These are phyloP conservation scores for Myanophis thanlyinensis DNA, from an alignment of 2,113 vertebrate genomes.

Conservation along the genomic window DNA sequence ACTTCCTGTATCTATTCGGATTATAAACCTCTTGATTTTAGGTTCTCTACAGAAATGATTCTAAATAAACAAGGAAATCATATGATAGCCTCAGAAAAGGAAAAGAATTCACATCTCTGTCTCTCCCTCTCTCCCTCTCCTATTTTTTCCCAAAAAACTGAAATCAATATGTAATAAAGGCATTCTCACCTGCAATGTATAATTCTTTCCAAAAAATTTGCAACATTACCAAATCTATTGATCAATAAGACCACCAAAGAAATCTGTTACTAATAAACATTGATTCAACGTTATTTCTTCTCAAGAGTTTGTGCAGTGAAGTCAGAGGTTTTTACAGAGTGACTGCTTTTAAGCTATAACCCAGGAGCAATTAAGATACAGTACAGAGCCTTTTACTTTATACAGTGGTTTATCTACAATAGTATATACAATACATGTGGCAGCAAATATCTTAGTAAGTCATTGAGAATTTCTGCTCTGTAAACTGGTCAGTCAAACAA, in stretches of 20 bases:
- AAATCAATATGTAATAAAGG: not conserved
- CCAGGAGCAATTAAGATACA: too few relatives aligned
- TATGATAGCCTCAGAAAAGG: not conserved
- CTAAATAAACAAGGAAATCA: not conserved
- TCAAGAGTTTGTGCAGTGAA: too few relatives aligned
- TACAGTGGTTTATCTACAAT: too few relatives aligned
- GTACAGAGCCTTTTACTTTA: too few relatives aligned
- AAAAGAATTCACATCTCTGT: not conserved
- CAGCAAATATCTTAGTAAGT: too few relatives aligned
- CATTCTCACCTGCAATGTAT: not conserved
- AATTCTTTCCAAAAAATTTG: not conserved
- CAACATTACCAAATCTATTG: not conserved
- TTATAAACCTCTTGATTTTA: not conserved
- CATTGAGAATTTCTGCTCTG: too few relatives aligned
- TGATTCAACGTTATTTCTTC: not conserved
- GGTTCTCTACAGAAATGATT: not conserved
- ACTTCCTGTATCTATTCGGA: not conserved
- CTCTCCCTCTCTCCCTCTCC: not conserved
- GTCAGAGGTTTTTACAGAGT: too few relatives aligned
- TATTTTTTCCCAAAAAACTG: not conserved
- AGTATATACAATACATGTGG: too few relatives aligned
- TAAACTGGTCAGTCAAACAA: too few relatives aligned
- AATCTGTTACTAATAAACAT: not conserved
- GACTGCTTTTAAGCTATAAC: too few relatives aligned
- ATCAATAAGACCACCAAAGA: not conserved